Percentiles rank a stretch among this genome's conserved stretches.
phyloP scores from a whole-genome alignment of 2,113 vertebrate species.

The Cavia aperea region DNA sequence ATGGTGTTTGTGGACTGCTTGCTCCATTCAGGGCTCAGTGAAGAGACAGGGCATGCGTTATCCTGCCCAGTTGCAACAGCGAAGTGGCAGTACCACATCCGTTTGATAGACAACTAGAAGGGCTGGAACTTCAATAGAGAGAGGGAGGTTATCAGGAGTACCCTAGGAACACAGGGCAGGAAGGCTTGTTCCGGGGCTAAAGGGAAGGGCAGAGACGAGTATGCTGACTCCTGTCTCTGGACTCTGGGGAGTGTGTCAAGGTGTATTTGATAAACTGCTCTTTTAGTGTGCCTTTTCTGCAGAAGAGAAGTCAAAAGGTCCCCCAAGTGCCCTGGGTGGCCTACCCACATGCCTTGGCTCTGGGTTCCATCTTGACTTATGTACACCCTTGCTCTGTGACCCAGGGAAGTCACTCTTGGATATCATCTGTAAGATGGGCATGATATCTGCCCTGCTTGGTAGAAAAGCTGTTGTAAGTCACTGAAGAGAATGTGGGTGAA shows the following conservation, averaged over 20 bases:
- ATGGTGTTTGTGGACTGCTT: rapidly evolving
- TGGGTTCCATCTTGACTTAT: neutral
- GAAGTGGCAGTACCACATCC: neutral
- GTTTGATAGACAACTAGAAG: neutral
- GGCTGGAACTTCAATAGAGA: neutral
- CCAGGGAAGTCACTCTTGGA: neutral
- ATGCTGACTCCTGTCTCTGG: neutral
- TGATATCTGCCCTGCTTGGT: neutral
- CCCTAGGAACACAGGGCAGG: neutral
- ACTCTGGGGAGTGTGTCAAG: neutral
- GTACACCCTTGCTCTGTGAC: neutral
- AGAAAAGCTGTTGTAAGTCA: neutral
- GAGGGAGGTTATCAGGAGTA: rapidly evolving
- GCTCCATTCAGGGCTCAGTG: rapidly evolving
- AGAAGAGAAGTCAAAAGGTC: no score
- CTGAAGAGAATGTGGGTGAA: rapidly evolving
- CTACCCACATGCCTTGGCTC: neutral
- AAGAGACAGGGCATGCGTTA: rapidly evolving
- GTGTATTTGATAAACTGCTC: neutral
- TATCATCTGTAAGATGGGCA: neutral
- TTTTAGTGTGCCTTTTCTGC: neutral
- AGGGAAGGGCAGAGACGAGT: neutral
- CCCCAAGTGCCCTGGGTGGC: rapidly evolving
- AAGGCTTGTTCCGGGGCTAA: neutral
- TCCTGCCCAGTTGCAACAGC: neutral